Evolutionary conservation across 2,888 invertebrate genomes (phyloP), one percentile per base, ranked within the genome.

Genomic region (Elaeidobius kamerunicus): DNA sequence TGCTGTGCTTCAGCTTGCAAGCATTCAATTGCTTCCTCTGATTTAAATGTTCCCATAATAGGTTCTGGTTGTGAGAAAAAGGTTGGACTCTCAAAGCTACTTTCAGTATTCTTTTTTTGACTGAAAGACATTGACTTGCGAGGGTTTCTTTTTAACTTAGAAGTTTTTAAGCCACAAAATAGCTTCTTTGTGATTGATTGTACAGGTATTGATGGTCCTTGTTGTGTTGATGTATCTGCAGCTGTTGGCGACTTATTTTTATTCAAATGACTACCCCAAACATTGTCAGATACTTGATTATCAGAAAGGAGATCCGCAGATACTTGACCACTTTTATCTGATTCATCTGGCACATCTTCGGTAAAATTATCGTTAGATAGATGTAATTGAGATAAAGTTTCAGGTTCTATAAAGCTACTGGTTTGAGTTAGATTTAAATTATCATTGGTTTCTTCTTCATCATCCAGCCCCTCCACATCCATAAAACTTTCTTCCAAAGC

Each of bases 401-500:
- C 34, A 15, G 23, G 12, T 23, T 45, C 52, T 3, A 20, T 19
- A 3, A 2, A 11, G 17, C 6, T 23, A n/a, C n/a, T n/a, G 34
- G 34, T 23, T 9, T 34, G 11, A 2, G 6, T 18, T 11, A 35
- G 19, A 16, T 11, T 44, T 11, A 15, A 16, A 44, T 15, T 35
- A 35, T 44, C 35, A 34, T 30, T 30, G 12, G 35, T 18, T 30
- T 20, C 11, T 11, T 49, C 45, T 7, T 49, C 65, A 34, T 65
- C 68, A 46, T 69, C 61, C 57, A 73, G 71, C 18, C 70, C 72
- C 44, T 72, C 77, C 17, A 81, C 76, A 62, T 80, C 81, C 52
- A 77, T 77, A 7, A 89, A 73, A 3, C 85, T 84, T 63, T 83
- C 82, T 65, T 90, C 88, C 39, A 91, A 74, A 16, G 84, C 83